Evolutionary conservation across 2,888 invertebrate genomes (phyloP).

Genomic region (Drosophila leonis): DNA sequence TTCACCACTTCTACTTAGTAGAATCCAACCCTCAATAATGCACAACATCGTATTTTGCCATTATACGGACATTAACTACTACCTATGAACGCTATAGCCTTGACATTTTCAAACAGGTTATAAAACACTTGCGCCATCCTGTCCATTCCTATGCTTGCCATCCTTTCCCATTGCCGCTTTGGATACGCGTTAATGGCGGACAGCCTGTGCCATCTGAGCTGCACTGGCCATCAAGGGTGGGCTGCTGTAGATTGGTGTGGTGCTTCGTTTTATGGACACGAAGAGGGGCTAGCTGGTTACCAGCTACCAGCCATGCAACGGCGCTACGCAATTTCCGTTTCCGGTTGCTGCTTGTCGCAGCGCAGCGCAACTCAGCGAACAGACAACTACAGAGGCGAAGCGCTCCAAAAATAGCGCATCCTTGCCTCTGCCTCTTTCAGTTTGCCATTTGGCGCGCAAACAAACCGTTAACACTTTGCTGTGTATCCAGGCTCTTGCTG

Average conservation of each 20-base stretch:
- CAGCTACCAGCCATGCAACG: constrained; percentile 49
- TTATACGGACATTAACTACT: constrained; percentile 44
- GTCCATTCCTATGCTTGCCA: neutral
- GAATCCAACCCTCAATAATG: constrained; percentile 26
- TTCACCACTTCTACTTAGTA: neutral
- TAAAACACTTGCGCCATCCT: constrained; percentile 45
- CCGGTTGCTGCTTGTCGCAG: constrained; percentile 68
- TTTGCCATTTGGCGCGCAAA: constrained; percentile 71
- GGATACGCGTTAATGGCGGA: constrained; percentile 65
- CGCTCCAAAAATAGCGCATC: constrained; percentile 48
- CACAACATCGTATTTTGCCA: constrained; percentile 33
- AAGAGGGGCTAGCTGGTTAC: constrained; percentile 28
- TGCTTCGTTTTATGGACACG: constrained; percentile 50
- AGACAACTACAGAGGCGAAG: constrained; percentile 59
- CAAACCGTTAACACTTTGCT: constrained; percentile 80
- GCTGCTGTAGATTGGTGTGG: constrained; percentile 19
- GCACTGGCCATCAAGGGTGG: constrained; percentile 7
- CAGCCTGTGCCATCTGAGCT: constrained; percentile 45
- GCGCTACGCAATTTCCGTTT: constrained; percentile 79
- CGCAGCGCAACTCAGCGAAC: constrained; percentile 13
- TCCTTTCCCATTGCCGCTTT: neutral
- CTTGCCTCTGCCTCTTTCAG: neutral
- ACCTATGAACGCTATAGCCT: constrained; percentile 39
- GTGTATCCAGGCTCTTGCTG: constrained; percentile 27
- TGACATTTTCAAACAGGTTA: constrained; percentile 60